Percentiles rank a stretch among this genome's conserved stretches.
These are phyloP conservation scores for Lutjanus argentimaculatus DNA, from an alignment of 2,797 vertebrate species.

Conservation along the genomic window DNA sequence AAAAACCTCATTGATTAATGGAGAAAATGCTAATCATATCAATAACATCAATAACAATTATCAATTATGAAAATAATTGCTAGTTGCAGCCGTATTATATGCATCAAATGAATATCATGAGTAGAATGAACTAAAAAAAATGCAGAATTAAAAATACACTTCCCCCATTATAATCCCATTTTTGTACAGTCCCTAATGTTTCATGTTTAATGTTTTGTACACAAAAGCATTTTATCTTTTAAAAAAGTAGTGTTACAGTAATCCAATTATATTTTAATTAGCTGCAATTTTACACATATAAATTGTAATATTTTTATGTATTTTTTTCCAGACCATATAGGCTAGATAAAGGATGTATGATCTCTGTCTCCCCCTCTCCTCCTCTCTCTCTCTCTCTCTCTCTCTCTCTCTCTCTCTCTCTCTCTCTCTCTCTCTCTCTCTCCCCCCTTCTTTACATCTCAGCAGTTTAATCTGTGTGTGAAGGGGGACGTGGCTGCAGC, in stretches of 20 bases:
- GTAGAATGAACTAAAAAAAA: background rate
- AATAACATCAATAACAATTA: too few relatives aligned
- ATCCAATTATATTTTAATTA: background rate
- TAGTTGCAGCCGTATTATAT: too few relatives aligned
- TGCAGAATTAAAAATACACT: background rate
- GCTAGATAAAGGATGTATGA: background rate
- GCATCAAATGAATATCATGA: too few relatives aligned
- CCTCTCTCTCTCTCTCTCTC: background rate
- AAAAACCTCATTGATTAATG: too few relatives aligned
- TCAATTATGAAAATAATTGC: too few relatives aligned
- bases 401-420: background rate
- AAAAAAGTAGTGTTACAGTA: background rate
- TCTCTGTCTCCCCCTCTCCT: background rate
- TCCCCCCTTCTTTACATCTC: slow-evolving; percentile 4
- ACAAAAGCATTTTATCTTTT: too few relatives aligned
- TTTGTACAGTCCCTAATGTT: background rate
- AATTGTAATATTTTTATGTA: background rate
- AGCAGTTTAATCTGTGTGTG: slow-evolving; percentile 9
- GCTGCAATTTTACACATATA: background rate
- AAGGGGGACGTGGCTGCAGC: slow-evolving; percentile 33
- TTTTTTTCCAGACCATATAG: background rate
- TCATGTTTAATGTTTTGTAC: background rate
- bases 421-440: background rate
- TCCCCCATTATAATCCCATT: background rate
- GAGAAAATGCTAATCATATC: too few relatives aligned